Conservation (phyloP, 1,140 invertebrate genomes). For the Coptotermes formosanus region DNA sequence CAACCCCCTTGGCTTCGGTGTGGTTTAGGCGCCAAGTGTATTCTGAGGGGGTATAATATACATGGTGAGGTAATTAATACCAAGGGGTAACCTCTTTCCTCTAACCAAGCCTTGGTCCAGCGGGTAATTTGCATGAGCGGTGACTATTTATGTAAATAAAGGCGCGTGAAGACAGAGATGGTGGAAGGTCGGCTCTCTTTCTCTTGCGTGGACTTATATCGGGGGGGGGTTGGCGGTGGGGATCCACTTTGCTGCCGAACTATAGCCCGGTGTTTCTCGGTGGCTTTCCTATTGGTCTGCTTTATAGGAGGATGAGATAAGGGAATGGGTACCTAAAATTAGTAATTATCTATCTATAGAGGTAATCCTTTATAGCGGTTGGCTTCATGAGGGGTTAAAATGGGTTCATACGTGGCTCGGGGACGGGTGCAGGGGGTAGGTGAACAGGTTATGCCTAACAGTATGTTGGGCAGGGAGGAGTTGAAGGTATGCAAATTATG, state of each 20-base stretch:
- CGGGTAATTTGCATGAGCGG: constrained; percentile 12
- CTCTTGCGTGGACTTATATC: not conserved
- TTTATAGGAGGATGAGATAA: not conserved
- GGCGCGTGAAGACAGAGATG: constrained; percentile 2
- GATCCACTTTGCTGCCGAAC: not conserved
- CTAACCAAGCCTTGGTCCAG: constrained; percentile 11
- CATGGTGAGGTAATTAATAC: constrained; percentile 18
- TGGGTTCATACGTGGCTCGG: not conserved
- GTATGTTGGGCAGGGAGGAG: not conserved
- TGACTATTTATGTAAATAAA: constrained; percentile 31
- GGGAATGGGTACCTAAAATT: not conserved
- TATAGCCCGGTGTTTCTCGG: constrained; percentile 13
- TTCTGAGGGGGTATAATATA: constrained; percentile 11
- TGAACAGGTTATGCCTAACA: not conserved
- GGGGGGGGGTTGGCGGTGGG: not conserved
- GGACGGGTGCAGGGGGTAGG: not conserved
- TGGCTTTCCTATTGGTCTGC: not conserved
- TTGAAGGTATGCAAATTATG: not conserved
- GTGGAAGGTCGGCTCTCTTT: constrained; percentile 3
- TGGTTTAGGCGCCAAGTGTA: constrained; percentile 9
- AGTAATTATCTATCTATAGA: constrained; percentile 17
- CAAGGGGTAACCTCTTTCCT: not conserved
- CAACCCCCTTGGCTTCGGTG: constrained; percentile 5
- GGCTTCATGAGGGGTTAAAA: constrained; percentile 5
- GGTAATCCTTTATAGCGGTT: constrained; percentile 18